These are phyloP conservation scores for Diploptera punctata DNA, from an alignment of 2,888 invertebrate species.

Conservation along the genomic window DNA sequence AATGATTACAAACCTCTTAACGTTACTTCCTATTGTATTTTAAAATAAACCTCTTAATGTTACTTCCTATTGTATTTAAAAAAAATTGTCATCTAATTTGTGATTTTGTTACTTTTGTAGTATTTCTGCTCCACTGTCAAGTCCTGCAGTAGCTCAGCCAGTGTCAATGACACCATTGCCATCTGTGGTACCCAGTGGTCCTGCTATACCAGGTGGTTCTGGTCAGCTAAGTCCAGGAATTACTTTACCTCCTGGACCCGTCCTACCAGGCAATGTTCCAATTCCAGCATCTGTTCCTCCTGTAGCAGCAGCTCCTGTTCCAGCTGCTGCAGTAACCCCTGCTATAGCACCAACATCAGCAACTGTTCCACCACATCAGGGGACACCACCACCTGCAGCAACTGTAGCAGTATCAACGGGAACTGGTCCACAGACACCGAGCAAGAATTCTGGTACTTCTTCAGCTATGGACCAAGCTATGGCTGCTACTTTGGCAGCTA, in stretches of 20 bases:
- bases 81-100: too few relatives aligned
- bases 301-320: not conserved
- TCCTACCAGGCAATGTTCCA: conserved; percentile 45
- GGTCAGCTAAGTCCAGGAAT: conserved; percentile 14
- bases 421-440: conserved; percentile 15
- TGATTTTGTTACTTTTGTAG: too few relatives aligned
- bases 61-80: too few relatives aligned
- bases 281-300: conserved; percentile 32
- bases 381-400: not conserved
- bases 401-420: not conserved
- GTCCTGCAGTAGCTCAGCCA: not conserved
- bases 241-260: conserved; percentile 45
- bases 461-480: conserved; percentile 87
- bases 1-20: too few relatives aligned
- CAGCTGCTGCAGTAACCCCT: conserved; percentile 34
- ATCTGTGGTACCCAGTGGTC: not conserved
- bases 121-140: conserved; percentile 15
- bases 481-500: conserved; percentile 92
- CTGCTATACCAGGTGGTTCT: not conserved
- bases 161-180: conserved; percentile 7
- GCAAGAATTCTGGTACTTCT: conserved; percentile 39
- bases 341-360: not conserved
- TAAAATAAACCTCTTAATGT: too few relatives aligned
- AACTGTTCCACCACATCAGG: conserved; percentile 47
- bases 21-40: too few relatives aligned